Evolutionary conservation across 2,797 vertebrate species (phyloP), one percentile per base, ranked within the genome.

Genomic region (Lithobates sylvaticus): DNA sequence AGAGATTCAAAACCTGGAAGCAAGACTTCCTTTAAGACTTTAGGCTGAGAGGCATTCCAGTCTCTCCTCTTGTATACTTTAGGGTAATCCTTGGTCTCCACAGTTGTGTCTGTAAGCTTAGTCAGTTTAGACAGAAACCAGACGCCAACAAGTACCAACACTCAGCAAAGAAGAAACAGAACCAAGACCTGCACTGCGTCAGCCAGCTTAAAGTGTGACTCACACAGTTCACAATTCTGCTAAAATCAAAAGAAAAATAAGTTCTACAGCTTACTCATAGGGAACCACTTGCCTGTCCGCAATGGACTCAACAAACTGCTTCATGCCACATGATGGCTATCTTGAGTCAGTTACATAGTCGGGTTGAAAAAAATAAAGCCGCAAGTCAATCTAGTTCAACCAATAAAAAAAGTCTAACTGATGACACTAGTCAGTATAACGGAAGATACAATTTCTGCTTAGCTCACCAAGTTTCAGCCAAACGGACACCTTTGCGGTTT

Each of bases 101-200:
- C 44, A 50, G 78, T 81, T 54, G 44, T 29, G 26, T 68, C 26
- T 54, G 42, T 81, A 54, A 36, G 78, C 15, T 50, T 34, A 71
- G 32, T 44, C 67, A 36, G 68, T 73, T 39, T 72, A 61, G 69
- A 82, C n/a, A 72, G 15, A 81, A 44, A 81, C 44, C 78, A 81
- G 78, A 70, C 44, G 21, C 42, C 69, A 70, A 32, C 29, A 71
- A 47, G 78, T 69, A 79, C 32, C 39, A 58, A 68, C 64, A 79
- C 39, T 32, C 42, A 29, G 3, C 26, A 81, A 80, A 70, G 23
- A 81, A 81, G 67, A 54, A 47, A 13, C 44, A 71, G 67, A 81
- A 27, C 39, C 67, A 58, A 67, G 47, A 70, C 50, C 67, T 81
- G 64, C 67, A 58, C 26, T 36, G 9, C 50, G 67, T 81, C 78